Evolutionary conservation across 2,888 invertebrate species (phyloP), one percentile per base, ranked within the genome.

Genomic region (Pediacus dermestoides): DNA sequence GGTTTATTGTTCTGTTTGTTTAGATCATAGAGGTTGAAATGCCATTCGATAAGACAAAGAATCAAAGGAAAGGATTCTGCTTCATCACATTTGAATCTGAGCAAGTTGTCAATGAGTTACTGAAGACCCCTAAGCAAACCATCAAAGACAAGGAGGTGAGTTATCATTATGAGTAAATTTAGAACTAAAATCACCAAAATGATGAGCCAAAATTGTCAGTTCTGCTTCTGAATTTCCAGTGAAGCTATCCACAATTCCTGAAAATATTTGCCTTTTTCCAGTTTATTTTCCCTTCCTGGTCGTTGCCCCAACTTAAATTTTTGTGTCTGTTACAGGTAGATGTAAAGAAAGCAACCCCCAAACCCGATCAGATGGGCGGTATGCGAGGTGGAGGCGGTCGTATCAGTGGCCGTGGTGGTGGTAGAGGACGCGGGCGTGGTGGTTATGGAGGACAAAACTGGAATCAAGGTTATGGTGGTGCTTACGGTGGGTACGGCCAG

Each of bases 11-110:
- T 30, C 8, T 18, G 22, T 33, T 32, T 21, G 41, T 26, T 34
- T 39, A 94, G 93, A 90, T 95, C 60, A 84, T 91, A 46, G 92
- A 94, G 61, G 85, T 95, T 39, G 96, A 96, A 72, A 88, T 95
- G 85, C 96, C 96, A 41, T 94, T 90, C 63, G 96, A 96, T 70
- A 95, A 94, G 72, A 85, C 88, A 68, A 95, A 94, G 80, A 93
- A 92, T 69, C 92, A 93, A 71, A 82, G 95, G 60, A 89, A 95
- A 75, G 92, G 89, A 44, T 96, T 96, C 78, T 95, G 94, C 68
- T 96, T 96, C 71, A 92, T 96, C 67, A 95, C 95, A 52, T 96
- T 95, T 64, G 95, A 96, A 67, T 89, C 89, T 16, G 94, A 94
- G 70, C 88, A 90, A 70, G 88, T 92, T 36, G 93, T 93, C 16